Evolutionary conservation across 2,888 invertebrate species (phyloP).

Genomic region (Andrena chrysosceles): DNA sequence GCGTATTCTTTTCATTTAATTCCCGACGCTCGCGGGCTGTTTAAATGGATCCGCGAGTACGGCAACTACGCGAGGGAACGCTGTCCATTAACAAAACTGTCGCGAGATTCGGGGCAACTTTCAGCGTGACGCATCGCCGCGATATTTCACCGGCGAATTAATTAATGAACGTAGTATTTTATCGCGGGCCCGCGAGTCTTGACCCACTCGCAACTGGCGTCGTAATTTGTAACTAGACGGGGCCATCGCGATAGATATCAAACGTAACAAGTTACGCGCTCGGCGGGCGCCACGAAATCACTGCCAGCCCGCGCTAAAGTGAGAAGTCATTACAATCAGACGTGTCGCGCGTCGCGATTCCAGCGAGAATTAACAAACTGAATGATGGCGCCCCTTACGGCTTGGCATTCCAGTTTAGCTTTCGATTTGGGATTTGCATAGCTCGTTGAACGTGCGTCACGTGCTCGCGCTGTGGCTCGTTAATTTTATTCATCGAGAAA

Average conservation of each 20-base stretch:
- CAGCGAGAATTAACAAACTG: slow-evolving; percentile 10
- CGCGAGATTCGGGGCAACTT: slow-evolving; percentile 62
- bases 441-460: neutral
- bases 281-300: slow-evolving; percentile 35
- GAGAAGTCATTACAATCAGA: slow-evolving; percentile 31
- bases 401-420: neutral
- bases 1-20: slow-evolving; percentile 52
- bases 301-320: neutral
- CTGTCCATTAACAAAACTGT: slow-evolving; percentile 67
- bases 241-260: slow-evolving; percentile 35
- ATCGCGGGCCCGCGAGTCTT: slow-evolving; percentile 59
- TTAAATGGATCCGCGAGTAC: slow-evolving; percentile 50
- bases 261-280: slow-evolving; percentile 34
- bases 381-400: neutral
- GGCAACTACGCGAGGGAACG: slow-evolving; percentile 39
- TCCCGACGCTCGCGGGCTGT: slow-evolving; percentile 41
- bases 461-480: neutral
- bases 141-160: slow-evolving; percentile 65
- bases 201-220: slow-evolving; percentile 56
- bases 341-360: neutral
- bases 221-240: slow-evolving; percentile 48
- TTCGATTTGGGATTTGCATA: neutral
- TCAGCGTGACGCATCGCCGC: slow-evolving; percentile 54
- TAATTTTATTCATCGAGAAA: neutral
- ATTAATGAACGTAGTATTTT: slow-evolving; percentile 66